These are phyloP conservation scores for Trichopria drosophilae DNA, from an alignment of 2,888 invertebrate genomes.

Conservation along the genomic window DNA sequence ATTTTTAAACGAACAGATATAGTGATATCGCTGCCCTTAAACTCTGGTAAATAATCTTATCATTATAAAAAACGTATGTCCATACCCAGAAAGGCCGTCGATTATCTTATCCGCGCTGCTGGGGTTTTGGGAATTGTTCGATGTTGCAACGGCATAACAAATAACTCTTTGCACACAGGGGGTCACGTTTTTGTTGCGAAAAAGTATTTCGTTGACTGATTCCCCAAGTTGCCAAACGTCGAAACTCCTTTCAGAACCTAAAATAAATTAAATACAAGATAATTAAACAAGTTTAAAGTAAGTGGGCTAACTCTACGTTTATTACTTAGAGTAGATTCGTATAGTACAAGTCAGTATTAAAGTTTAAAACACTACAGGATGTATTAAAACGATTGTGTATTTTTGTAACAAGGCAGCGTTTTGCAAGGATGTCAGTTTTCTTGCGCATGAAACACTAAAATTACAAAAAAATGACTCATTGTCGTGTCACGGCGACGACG, in stretches of 20 bases:
- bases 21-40: too few relatives aligned
- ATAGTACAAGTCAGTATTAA: too few relatives aligned
- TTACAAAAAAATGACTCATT: too few relatives aligned
- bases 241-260: conserved; percentile 42
- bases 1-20: too few relatives aligned
- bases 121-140: conserved; percentile 43
- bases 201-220: conserved; percentile 49
- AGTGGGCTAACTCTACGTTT: too few relatives aligned
- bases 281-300: too few relatives aligned
- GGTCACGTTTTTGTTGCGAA: conserved; percentile 49
- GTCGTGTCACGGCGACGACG: too few relatives aligned
- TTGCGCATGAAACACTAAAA: too few relatives aligned
- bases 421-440: too few relatives aligned
- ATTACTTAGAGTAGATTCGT: too few relatives aligned
- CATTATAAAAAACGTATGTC: neutral
- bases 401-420: too few relatives aligned
- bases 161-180: conserved; percentile 54
- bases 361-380: conserved; percentile 10
- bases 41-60: too few relatives aligned
- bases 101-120: conserved; percentile 56
- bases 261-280: neutral
- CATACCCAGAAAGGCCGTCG: conserved; percentile 55
- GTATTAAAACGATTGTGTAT: conserved; percentile 11
- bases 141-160: conserved; percentile 50
- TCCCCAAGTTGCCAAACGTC: conserved; percentile 42